Percentiles rank a stretch among this genome's conserved stretches.
Conservation (phyloP, 2,113 vertebrate genomes). For the Morone saxatilis region DNA sequence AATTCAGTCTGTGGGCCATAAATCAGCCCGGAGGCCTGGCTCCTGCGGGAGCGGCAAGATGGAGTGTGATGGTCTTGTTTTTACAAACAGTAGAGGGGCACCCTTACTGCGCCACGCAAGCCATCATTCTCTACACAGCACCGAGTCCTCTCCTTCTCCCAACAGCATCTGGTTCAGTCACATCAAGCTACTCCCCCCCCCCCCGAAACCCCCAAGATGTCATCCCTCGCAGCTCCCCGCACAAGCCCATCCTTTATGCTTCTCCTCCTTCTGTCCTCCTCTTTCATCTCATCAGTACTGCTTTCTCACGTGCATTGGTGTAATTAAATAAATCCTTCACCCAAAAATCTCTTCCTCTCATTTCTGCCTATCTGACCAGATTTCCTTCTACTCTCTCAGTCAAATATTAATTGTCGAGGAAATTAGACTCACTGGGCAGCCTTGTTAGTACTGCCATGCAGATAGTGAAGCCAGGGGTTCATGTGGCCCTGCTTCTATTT, state of each 20-base stretch:
- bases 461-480: slow-evolving; percentile 62
- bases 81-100: slow-evolving; percentile 87
- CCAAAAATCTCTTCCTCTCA: slow-evolving; percentile 54
- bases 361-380: slow-evolving; percentile 61
- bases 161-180: slow-evolving; percentile 80
- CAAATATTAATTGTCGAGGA: slow-evolving; percentile 80
- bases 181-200: slow-evolving; percentile 59
- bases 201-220: slow-evolving; percentile 49
- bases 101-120: slow-evolving; percentile 77
- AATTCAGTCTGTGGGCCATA: slow-evolving; percentile 83
- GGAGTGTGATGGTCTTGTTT: slow-evolving; percentile 89
- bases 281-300: slow-evolving; percentile 63
- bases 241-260: slow-evolving; percentile 60
- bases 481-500: slow-evolving; percentile 60
- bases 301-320: slow-evolving; percentile 61
- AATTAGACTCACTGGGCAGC: slow-evolving; percentile 68
- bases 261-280: slow-evolving; percentile 68
- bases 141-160: slow-evolving; percentile 73
- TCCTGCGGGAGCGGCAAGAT: slow-evolving; percentile 86
- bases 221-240: slow-evolving; percentile 57
- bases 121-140: slow-evolving; percentile 79
- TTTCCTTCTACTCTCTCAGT: slow-evolving; percentile 49
- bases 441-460: slow-evolving; percentile 70
- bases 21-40: slow-evolving; percentile 85
- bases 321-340: slow-evolving; percentile 74